phyloP scores from a whole-genome alignment of 2,888 invertebrate species.

The Anticlea derivata region DNA sequence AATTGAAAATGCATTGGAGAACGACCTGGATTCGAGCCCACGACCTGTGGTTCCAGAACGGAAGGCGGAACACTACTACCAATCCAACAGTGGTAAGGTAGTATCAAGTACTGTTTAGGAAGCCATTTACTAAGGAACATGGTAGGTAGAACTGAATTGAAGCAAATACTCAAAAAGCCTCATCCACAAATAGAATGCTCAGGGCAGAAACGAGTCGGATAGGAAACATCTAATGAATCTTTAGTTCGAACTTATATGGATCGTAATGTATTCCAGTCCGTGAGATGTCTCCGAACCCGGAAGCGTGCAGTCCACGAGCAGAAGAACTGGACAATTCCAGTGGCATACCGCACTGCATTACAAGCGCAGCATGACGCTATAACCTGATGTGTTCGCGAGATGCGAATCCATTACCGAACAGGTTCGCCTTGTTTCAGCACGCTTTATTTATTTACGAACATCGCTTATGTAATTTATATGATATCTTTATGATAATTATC shows the following conservation, averaged over 20 bases:
- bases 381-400: constrained; percentile 55
- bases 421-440: constrained; percentile 50
- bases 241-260: constrained; percentile 23
- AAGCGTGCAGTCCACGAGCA: constrained; percentile 42
- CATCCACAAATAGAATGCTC: constrained; percentile 21
- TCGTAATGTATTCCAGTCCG: constrained; percentile 24
- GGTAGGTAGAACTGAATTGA: background rate
- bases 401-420: constrained; percentile 58
- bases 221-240: constrained; percentile 26
- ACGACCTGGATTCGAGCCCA: no score
- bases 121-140: background rate
- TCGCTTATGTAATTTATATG: constrained; percentile 41
- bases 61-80: no score
- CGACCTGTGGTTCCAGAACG: no score
- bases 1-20: no score
- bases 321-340: constrained; percentile 61
- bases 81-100: no score
- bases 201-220: constrained; percentile 21
- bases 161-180: constrained; percentile 4
- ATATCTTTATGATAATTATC: constrained; percentile 28
- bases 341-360: constrained; percentile 47
- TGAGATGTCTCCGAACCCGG: constrained; percentile 34
- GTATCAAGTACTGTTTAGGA: constrained; percentile 1
- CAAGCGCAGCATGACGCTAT: constrained; percentile 47
- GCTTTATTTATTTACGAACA: constrained; percentile 52